Base-by-base conservation (phyloP, 2,797 vertebrate genomes). In the Pseudopleuronectes americanus region DNA sequence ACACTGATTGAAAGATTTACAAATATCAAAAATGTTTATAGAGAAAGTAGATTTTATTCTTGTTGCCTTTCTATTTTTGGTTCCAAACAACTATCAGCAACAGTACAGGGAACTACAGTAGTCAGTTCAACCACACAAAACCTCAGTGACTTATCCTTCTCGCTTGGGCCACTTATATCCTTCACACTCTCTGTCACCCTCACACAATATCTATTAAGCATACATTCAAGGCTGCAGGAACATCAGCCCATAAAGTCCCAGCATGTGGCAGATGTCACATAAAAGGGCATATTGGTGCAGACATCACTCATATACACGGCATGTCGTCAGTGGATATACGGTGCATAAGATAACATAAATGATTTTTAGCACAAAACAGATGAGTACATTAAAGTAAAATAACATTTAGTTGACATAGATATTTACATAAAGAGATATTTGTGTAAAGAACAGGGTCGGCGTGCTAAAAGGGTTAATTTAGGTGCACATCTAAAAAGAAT, bases 161-260 rank as follows among this genome's bases (percentile, higher is more conserved):
- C 64, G 24, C 38, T 70, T 64, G 55, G 28, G 36, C 16, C 43
- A 13, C 23, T 65, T 28, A 52, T 49, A 77, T 48, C 67, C 64
- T 76, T 70, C 51, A 57, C 63, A 64, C 58, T 67, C 23, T 56
- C 64, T 43, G 66, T 77, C 67, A 67, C 52, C 52, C 53, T 51
- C 67, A 61, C 79, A 53, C 23, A 74, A 62, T 66, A 65, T 68
- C 55, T 53, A 54, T 57, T 70, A 70, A 57, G 59, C 61, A 70
- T 52, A 43, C 56, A 57, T 62, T 79, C 80, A 83, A 83, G 80
- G 84, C 33, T 76, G 47, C 23, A 23, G 71, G 64, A 48, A 31
- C 68, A 63, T 64, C 64, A 74, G 56, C 57, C 58, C 66, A 67
- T 80, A 64, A 79, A 69, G 58, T 57, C 53, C 17, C 19, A 26